A percentile compares a stretch with the other conserved stretches of the same genome.
phyloP scores from a whole-genome alignment of 2,113 vertebrate species.

The Phrynosoma blainvillii region DNA sequence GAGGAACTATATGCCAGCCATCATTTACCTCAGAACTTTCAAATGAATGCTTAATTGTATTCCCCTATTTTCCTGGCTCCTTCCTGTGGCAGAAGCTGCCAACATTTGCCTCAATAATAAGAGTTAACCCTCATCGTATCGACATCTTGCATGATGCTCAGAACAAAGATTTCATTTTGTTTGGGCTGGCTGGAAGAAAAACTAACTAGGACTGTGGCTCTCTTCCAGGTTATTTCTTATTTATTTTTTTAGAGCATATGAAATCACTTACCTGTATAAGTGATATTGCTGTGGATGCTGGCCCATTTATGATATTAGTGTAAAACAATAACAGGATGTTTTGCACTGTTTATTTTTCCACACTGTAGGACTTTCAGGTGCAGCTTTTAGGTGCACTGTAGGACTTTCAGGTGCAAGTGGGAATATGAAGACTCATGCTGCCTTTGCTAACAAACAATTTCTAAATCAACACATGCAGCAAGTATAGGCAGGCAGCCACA shows the following conservation, averaged over 20 bases:
- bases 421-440: neutral
- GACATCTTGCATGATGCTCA: neutral
- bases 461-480: neutral
- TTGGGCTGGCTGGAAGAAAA: neutral
- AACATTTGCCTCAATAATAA: neutral
- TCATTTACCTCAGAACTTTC: no score
- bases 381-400: no score
- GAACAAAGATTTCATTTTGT: neutral
- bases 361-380: neutral
- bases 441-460: neutral
- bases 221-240: neutral
- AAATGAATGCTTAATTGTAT: neutral
- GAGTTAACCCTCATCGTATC: neutral
- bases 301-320: neutral
- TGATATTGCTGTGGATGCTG: neutral
- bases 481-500: neutral
- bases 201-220: neutral
- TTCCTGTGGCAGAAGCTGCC: neutral
- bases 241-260: neutral
- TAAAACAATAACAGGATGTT: neutral
- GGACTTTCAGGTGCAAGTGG: neutral
- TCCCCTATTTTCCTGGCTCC: neutral
- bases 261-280: neutral
- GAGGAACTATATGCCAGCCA: no score
- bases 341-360: neutral